Conservation (phyloP, 2,797 vertebrate genomes). For the Coluber constrictor region DNA sequence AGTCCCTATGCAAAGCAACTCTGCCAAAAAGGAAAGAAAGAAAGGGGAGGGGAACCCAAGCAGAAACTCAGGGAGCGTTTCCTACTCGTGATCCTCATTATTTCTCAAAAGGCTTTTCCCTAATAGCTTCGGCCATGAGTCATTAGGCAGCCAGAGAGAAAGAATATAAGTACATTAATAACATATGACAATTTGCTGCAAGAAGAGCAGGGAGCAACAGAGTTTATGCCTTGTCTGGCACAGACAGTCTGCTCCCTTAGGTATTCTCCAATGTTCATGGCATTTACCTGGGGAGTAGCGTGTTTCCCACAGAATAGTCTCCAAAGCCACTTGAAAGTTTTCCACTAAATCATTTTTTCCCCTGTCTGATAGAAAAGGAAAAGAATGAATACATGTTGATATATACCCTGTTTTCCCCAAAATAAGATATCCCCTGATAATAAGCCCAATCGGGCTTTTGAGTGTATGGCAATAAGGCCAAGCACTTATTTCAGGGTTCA, state of each 20-base stretch:
- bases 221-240: background rate
- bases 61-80: background rate
- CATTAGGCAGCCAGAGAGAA: constrained; percentile 7
- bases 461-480: no score
- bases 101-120: background rate
- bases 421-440: no score
- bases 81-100: constrained; percentile 8
- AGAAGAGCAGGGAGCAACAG: background rate
- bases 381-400: background rate
- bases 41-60: background rate
- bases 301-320: background rate
- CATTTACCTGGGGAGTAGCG: background rate
- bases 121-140: constrained; percentile 14
- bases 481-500: no score
- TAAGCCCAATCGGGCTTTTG: no score
- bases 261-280: background rate
- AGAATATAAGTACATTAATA: constrained; percentile 15
- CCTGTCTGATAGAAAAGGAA: background rate
- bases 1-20: background rate
- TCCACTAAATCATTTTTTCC: background rate
- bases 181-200: constrained; percentile 7
- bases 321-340: background rate
- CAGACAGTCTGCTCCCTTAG: background rate
- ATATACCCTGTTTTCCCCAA: background rate
- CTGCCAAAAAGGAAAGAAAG: background rate